Conservation (phyloP, 2,113 vertebrate genomes). For the Tragelaphus strepsiceros region DNA sequence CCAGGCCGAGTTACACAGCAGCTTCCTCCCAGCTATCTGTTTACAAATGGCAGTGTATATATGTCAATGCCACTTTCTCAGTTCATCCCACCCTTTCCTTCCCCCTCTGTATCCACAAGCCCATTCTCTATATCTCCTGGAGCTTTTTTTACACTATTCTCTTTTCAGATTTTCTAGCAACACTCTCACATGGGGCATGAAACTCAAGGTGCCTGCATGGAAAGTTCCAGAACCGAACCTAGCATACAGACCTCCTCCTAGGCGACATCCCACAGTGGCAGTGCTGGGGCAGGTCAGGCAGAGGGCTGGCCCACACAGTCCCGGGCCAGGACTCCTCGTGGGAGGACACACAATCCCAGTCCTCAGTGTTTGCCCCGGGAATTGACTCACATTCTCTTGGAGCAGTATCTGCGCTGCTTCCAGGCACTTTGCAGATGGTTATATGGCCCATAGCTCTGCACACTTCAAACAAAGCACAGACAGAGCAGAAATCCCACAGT, state of each 20-base stretch:
- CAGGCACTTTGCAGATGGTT: neutral
- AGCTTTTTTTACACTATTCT: neutral
- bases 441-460: neutral
- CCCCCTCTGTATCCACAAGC: neutral
- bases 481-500: neutral
- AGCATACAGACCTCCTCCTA: neutral
- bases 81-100: neutral
- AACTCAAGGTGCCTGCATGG: neutral
- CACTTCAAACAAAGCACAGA: neutral
- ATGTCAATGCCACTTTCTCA: neutral
- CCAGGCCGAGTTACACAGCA: neutral
- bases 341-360: accelerated
- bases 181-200: neutral
- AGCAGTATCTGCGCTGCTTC: neutral
- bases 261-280: neutral
- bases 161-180: neutral
- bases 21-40: neutral
- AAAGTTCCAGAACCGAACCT: neutral
- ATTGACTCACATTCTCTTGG: neutral
- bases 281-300: neutral
- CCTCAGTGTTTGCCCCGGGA: neutral
- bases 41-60: neutral
- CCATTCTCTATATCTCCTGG: neutral
- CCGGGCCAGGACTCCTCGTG: neutral
- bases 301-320: neutral